Evolutionary conservation across 2,113 vertebrate species (phyloP).

Genomic region (Chiloscyllium plagiosum): DNA sequence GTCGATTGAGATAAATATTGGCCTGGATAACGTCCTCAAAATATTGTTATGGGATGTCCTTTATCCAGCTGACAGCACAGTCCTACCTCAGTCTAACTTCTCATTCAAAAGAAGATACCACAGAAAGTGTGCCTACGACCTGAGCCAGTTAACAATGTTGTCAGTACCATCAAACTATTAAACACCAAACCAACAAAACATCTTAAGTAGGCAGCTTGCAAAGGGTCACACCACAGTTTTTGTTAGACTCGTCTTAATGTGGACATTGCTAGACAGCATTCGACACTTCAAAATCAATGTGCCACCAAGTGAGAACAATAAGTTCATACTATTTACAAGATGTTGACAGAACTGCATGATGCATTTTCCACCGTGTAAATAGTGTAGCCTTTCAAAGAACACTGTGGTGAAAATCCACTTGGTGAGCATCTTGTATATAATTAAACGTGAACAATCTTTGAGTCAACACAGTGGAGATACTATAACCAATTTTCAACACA

Average conservation of each 20-base stretch:
- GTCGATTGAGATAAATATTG: neutral
- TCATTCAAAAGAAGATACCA: neutral
- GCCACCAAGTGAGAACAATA: neutral
- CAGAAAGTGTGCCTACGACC: neutral
- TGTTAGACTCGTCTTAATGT: neutral
- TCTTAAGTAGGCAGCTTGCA: neutral
- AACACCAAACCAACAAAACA: neutral
- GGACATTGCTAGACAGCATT: neutral
- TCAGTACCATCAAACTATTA: neutral
- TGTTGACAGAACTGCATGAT: neutral
- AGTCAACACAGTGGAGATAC: neutral
- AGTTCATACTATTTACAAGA: neutral
- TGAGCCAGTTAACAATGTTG: neutral
- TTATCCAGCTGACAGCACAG: neutral
- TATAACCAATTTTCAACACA: neutral
- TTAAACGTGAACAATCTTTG: neutral
- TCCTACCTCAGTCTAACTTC: neutral
- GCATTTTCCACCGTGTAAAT: neutral
- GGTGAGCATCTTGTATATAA: neutral
- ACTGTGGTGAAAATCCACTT: neutral
- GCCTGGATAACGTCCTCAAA: neutral
- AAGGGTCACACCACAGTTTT: neutral
- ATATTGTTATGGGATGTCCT: neutral
- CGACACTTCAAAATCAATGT: neutral
- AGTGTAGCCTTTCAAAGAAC: neutral